Evolutionary conservation across 2,113 vertebrate genomes (phyloP).

Genomic region (Ranitomeya variabilis): DNA sequence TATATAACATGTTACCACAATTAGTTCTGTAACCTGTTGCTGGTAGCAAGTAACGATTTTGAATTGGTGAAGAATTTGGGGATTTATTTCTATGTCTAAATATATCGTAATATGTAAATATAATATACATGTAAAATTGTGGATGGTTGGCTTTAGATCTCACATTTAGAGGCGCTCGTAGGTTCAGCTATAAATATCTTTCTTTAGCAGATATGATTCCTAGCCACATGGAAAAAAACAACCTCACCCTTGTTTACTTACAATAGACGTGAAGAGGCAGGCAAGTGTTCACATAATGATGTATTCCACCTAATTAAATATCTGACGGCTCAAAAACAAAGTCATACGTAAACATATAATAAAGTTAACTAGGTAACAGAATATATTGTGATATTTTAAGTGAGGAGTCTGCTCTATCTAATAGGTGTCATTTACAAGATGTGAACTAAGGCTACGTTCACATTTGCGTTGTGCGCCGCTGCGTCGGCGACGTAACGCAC

Average conservation of each 20-base stretch:
- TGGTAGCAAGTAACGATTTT: neutral
- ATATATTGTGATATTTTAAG: constrained; percentile 1
- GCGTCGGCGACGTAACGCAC: too few relatives aligned
- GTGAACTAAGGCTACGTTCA: too few relatives aligned
- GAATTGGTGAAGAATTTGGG: neutral
- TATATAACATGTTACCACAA: neutral
- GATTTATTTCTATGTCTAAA: neutral
- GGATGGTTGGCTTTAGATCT: neutral
- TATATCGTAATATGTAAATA: neutral
- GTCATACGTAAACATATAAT: constrained; percentile 16
- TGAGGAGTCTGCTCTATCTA: neutral
- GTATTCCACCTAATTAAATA: constrained; percentile 10
- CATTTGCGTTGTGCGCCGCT: too few relatives aligned
- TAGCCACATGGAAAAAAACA: constrained; percentile 25
- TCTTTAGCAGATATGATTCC: constrained; percentile 2
- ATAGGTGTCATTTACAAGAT: constrained; percentile 14
- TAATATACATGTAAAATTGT: neutral
- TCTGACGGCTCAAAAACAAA: constrained; percentile 1
- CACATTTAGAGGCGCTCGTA: neutral
- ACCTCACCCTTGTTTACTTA: constrained; percentile 27
- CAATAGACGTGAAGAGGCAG: constrained; percentile 5
- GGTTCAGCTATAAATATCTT: constrained; percentile 42
- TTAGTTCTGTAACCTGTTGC: neutral
- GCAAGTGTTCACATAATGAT: constrained; percentile 3
- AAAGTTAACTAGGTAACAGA: neutral